Conservation (phyloP, 2,888 invertebrate species). For the Thysanoteuthis rhombus region DNA sequence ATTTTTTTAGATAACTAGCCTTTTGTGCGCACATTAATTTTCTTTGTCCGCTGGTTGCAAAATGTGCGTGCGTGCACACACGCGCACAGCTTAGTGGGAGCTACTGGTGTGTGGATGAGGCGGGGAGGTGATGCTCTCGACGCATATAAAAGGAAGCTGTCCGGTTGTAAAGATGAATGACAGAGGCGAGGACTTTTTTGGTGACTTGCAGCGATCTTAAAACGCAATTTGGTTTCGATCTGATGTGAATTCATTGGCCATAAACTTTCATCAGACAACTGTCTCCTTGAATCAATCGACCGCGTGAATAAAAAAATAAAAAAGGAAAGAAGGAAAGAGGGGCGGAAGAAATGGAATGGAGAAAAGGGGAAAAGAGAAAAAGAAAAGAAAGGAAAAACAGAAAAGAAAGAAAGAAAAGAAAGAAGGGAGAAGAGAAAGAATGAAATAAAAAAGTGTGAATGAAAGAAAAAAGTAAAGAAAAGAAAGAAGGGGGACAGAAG, state of each 20-base stretch:
- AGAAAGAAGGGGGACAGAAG: no score
- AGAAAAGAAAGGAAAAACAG: no score
- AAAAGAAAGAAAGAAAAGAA: no score
- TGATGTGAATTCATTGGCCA: slow-evolving; percentile 29
- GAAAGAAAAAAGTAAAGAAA: no score
- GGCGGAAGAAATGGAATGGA: background rate
- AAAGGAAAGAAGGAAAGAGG: background rate
- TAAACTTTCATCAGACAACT: slow-evolving; percentile 27
- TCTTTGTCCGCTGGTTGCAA: no score
- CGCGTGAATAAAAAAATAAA: background rate
- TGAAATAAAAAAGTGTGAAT: background rate
- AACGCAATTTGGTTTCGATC: slow-evolving; percentile 29
- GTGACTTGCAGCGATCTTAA: slow-evolving; percentile 25
- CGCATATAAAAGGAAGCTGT: slow-evolving; percentile 21
- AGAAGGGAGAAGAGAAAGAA: background rate
- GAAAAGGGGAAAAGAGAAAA: no score
- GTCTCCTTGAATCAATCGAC: slow-evolving; percentile 24
- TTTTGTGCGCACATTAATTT: no score
- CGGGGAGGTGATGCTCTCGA: background rate
- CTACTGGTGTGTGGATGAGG: background rate
- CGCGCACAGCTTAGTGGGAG: no score
- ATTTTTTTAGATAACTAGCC: no score
- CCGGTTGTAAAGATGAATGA: slow-evolving; percentile 17
- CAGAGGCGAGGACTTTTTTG: background rate
- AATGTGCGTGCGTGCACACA: no score